Base-by-base conservation (phyloP, 1,140 invertebrate genomes). In the Batillaria attramentaria region DNA sequence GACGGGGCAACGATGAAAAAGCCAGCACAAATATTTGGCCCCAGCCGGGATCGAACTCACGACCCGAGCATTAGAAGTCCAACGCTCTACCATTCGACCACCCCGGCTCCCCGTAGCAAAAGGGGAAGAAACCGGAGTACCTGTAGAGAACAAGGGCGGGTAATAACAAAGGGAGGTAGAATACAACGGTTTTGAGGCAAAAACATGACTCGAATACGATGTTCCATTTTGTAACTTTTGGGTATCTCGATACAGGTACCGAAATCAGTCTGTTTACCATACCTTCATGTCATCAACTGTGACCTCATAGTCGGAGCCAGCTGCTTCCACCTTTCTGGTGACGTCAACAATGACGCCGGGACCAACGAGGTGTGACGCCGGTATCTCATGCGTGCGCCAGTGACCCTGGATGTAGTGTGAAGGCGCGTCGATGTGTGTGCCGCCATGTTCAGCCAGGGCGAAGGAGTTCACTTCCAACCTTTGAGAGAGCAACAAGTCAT, bases 311-410 rank as follows among this genome's bases (percentile, higher is more conserved):
- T 86, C 82, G 2, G 72, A 68, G 62, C 88, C 79, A 13, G 8
- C 33, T 4, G n/a, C 18, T n/a, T n/a, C 18, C 3, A 78, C 86
- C 54, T 86, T 84, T 8, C 65, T 18, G 13, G 50, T 76, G 18
- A 84, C 83, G 65, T 86, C 73, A 28, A 86, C 69, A 35, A 86
- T 74, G 6, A 83, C 80, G 6, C 79, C 83, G 39, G 81, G 77
- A 5, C 84, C 84, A n/a, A 79, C 62, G 24, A 86, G 74, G 10
- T 78, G 73, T 31, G 83, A 78, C 13, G 82, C 42, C n/a, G 84
- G 84, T 20, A 86, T 84, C 70, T 86, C 73, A n/a, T 84, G 80
- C 24, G 65, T 69, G 4, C 78, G 72, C 83, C 80, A 82, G 20
- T 35, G 31, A 5, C 77, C 79, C 65, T 81, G n/a, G 31, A 54